Evolutionary conservation across 2,113 vertebrate species (phyloP).

Genomic region (Phrynosoma platyrhinos): DNA sequence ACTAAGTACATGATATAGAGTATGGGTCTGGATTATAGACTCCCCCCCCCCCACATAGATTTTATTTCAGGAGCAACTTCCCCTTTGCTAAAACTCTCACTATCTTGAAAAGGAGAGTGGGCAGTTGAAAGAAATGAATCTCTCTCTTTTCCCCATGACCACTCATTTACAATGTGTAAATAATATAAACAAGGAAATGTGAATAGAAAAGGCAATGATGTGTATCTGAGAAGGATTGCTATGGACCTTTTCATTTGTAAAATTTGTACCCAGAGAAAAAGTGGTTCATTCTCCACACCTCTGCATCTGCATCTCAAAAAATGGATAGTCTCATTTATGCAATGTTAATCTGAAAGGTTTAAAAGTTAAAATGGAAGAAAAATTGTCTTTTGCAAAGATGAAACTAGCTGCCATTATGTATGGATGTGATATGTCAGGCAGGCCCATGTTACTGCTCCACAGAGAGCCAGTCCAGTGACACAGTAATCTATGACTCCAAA

Average conservation of each 20-base stretch:
- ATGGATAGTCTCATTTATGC: neutral
- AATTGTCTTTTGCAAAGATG: neutral
- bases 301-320: neutral
- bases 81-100: neutral
- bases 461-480: slow-evolving; percentile 6
- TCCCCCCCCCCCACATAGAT: neutral
- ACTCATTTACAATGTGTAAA: neutral
- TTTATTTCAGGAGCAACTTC: neutral
- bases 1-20: too few relatives aligned
- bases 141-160: neutral
- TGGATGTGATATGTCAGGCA: neutral
- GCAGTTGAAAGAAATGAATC: too few relatives aligned
- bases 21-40: too few relatives aligned
- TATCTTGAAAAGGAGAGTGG: neutral
- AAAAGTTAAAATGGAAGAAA: neutral
- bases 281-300: neutral
- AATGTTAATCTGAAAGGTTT: neutral
- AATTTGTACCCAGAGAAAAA: neutral
- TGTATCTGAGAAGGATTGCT: neutral
- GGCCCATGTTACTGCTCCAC: neutral
- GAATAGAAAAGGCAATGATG: neutral
- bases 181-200: neutral
- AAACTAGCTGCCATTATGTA: neutral
- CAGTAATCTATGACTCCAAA: slow-evolving; percentile 17
- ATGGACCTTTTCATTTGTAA: neutral